Evolutionary conservation across 2,888 invertebrate genomes (phyloP).

Genomic region (Phortica magna): DNA sequence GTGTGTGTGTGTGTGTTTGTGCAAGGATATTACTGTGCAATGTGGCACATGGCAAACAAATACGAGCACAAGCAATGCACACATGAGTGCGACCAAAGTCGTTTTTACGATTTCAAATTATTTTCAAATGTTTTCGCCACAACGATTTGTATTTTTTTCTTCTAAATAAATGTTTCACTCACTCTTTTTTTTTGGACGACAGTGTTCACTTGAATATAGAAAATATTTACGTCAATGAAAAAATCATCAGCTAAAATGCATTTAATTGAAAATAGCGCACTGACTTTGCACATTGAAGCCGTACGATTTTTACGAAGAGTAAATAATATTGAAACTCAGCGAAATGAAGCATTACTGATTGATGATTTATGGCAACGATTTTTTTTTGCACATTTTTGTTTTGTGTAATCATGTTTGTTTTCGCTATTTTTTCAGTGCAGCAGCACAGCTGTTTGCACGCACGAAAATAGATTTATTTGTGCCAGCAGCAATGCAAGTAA

Average conservation of each 20-base stretch:
- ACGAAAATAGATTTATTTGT: too few species aligned
- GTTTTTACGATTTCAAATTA: slow-evolving; percentile 46
- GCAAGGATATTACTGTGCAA: slow-evolving; percentile 27
- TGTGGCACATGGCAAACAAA: slow-evolving; percentile 13
- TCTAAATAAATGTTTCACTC: neutral
- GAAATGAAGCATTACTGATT: too few species aligned
- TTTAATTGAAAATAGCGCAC: slow-evolving; percentile 21
- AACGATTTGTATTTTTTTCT: slow-evolving; percentile 29
- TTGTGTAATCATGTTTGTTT: too few species aligned
- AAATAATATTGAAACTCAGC: slow-evolving; percentile 21
- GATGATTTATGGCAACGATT: too few species aligned
- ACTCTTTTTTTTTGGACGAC: slow-evolving; percentile 34
- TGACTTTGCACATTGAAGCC: neutral
- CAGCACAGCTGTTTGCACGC: too few species aligned
- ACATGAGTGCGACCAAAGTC: slow-evolving; percentile 24
- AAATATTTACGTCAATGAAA: neutral
- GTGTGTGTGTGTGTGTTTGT: neutral
- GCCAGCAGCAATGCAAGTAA: neutral
- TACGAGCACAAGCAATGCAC: neutral
- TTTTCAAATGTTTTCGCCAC: slow-evolving; percentile 54
- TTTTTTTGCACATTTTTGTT: too few species aligned
- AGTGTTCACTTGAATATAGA: too few species aligned
- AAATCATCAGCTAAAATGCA: slow-evolving; percentile 43
- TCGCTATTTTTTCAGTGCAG: too few species aligned
- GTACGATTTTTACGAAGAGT: slow-evolving; percentile 29